Evolutionary conservation across 2,113 vertebrate genomes (phyloP).

Genomic region (Cairina moschata): DNA sequence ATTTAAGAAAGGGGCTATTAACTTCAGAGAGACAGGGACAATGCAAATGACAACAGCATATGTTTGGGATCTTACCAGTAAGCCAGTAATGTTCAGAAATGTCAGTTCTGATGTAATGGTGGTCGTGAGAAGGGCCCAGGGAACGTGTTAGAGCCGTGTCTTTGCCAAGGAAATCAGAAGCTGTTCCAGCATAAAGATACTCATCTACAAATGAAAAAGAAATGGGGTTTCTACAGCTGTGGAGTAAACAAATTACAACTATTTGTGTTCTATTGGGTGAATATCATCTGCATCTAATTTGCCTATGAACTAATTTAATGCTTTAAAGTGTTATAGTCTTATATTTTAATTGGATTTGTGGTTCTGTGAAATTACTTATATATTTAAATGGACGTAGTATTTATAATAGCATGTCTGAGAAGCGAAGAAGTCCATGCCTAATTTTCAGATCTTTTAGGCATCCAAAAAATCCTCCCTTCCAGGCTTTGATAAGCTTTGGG

Average conservation of each 20-base stretch:
- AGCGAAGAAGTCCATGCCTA: background rate
- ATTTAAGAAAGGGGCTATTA: slow-evolving; percentile 40
- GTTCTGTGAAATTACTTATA: background rate
- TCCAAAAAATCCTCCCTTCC: background rate
- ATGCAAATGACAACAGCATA: slow-evolving; percentile 34
- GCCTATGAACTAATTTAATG: background rate
- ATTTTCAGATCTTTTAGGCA: background rate
- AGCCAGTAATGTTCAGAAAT: slow-evolving; percentile 98
- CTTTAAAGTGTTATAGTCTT: background rate
- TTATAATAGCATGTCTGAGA: background rate
- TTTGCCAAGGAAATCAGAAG: slow-evolving; percentile 97
- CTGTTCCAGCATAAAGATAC: slow-evolving; percentile 93
- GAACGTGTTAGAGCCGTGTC: slow-evolving; percentile 94
- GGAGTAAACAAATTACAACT: background rate
- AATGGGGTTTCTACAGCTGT: slow-evolving; percentile 1
- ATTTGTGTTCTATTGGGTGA: background rate
- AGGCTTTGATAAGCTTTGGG: background rate
- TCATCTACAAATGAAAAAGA: slow-evolving; percentile 81
- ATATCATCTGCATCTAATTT: background rate
- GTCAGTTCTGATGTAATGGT: slow-evolving; percentile 96
- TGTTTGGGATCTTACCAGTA: slow-evolving; percentile 83
- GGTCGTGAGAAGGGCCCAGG: slow-evolving; percentile 89
- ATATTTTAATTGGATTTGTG: background rate
- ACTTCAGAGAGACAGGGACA: slow-evolving; percentile 25
- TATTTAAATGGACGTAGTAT: background rate